These are phyloP conservation scores for Peribatodes rhomboidaria DNA, from an alignment of 2,888 invertebrate genomes.

Conservation along the genomic window DNA sequence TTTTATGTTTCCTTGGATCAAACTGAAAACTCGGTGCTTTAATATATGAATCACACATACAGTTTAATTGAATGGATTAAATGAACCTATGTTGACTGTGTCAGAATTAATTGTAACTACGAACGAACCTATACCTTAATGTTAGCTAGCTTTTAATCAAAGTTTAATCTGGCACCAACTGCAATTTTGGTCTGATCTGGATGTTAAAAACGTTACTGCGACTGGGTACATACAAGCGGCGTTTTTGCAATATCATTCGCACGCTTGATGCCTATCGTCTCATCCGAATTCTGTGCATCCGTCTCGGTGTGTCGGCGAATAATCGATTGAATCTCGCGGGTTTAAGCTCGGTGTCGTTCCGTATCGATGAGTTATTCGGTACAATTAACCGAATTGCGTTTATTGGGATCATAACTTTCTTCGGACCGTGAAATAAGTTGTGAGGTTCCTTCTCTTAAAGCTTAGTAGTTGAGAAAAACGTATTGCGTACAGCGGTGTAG, in stretches of 20 bases:
- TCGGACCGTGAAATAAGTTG: slow-evolving; percentile 14
- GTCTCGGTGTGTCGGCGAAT: slow-evolving; percentile 33
- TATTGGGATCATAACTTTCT: slow-evolving; percentile 24
- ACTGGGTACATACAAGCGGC: background rate
- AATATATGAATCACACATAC: background rate
- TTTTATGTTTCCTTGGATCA: slow-evolving; percentile 12
- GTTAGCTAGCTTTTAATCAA: background rate
- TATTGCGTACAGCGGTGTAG: background rate
- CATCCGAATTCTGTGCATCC: slow-evolving; percentile 7
- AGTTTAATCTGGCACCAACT: background rate
- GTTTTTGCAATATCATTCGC: background rate
- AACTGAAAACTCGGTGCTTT: background rate
- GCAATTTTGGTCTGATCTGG: no score
- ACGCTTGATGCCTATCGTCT: slow-evolving; percentile 1
- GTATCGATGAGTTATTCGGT: slow-evolving; percentile 50
- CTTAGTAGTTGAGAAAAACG: background rate
- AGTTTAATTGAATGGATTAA: background rate
- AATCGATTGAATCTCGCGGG: slow-evolving; percentile 48
- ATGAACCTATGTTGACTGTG: background rate
- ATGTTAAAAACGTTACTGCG: background rate
- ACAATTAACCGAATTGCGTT: slow-evolving; percentile 44
- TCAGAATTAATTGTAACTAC: background rate
- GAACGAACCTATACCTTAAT: no score
- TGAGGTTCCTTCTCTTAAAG: background rate
- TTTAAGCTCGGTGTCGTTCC: slow-evolving; percentile 53